These are phyloP conservation scores for Atrichornis clamosus DNA, from an alignment of 2,113 vertebrate genomes.

Conservation along the genomic window DNA sequence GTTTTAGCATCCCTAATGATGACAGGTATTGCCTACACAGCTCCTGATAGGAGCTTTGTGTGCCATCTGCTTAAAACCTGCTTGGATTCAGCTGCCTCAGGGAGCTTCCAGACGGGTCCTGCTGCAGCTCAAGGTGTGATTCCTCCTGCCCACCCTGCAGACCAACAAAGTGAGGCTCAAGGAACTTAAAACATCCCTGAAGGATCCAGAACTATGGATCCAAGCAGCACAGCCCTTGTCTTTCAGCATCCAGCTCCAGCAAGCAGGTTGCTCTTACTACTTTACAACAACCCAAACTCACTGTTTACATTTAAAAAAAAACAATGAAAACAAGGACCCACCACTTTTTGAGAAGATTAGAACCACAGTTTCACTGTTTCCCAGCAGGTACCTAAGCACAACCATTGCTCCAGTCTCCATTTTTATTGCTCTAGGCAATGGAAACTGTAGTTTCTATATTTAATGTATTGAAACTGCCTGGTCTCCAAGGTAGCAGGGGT, in stretches of 20 bases:
- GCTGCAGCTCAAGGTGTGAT: neutral
- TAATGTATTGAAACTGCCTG: slow-evolving; percentile 54
- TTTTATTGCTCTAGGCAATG: slow-evolving; percentile 47
- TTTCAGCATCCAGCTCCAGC: neutral
- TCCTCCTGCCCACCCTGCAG: neutral
- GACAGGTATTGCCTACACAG: neutral
- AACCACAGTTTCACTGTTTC: neutral
- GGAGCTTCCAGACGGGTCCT: neutral
- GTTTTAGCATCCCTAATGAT: neutral
- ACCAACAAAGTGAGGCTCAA: neutral
- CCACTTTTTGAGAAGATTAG: neutral
- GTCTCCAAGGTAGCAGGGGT: slow-evolving; percentile 61
- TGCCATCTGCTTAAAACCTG: neutral
- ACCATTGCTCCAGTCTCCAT: slow-evolving; percentile 4
- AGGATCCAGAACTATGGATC: neutral
- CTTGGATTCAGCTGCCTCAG: neutral
- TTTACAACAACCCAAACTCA: neutral
- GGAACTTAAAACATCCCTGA: neutral
- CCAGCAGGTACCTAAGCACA: neutral
- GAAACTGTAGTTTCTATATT: slow-evolving; percentile 36
- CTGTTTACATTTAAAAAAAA: neutral
- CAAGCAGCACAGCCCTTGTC: neutral
- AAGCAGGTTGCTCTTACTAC: neutral
- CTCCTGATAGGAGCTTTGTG: neutral
- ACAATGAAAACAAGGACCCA: neutral